Base-by-base conservation (phyloP, 2,888 invertebrate genomes). In the Apocheima hispidaria region DNA sequence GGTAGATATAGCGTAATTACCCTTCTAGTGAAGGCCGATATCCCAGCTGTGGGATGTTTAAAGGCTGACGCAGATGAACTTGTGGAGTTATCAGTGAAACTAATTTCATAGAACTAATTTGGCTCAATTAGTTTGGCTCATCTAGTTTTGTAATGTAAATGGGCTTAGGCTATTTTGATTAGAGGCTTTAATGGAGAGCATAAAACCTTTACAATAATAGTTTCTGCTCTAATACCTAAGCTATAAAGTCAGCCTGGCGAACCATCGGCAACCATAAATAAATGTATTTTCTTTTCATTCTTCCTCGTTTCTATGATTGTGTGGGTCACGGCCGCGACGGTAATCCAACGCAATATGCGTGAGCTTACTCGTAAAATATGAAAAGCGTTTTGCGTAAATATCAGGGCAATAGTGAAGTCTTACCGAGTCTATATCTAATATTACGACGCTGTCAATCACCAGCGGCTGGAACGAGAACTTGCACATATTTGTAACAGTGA, bases 331-430 rank as follows among this genome's bases (percentile, higher is more conserved):
- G 82, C 71, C 79, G 72, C 71, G 60, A 68, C 20, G 40, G 51
- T 73, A 74, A 76, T 70, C 74, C 72, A 67, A 70, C 71, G 74
- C 77, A 80, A 78, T 81, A 81, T 83, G 81, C 84, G 84, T 84
- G 82, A 78, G 77, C 76, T 75, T 79, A 78, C 82, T 87, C 87
- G 83, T 86, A 86, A 88, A 89, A 83, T 81, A 56, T 52, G 75
- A 75, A 79, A 78, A 81, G 77, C 77, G 77, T 77, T 74, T 66
- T 70, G 76, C 83, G 81, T 82, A 85, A 84, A 86, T 83, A 78
- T 53, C 30, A 59, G 14, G 28, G 9, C n/a, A 49, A 48, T 38
- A 40, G 28, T 48, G 38, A 54, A 38, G 35, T 55, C 46, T 40
- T 44, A 38, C 36, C 14, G 10, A 33, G 21, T 53, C 40, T 52